A percentile compares a stretch with the other conserved stretches of the same genome.
Conservation (phyloP, 1,140 invertebrate genomes). For the Macrotrachela quadricornifera region DNA sequence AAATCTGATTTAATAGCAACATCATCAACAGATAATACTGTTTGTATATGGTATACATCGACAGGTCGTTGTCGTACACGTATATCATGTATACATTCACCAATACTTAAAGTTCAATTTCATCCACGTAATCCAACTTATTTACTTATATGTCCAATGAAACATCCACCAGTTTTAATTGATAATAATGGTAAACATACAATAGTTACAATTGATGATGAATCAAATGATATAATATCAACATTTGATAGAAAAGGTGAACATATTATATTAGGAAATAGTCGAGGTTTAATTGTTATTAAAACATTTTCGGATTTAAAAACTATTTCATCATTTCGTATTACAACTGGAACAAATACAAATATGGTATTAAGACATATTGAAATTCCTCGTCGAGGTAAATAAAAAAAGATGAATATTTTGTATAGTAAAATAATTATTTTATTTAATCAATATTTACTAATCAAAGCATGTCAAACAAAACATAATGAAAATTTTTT, state of each 20-base stretch:
- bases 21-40: constrained; percentile 88
- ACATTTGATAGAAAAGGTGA: constrained; percentile 82
- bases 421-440: too few species aligned
- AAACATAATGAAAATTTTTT: too few species aligned
- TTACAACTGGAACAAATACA: constrained; percentile 68
- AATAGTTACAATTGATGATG: constrained; percentile 1
- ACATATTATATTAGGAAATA: constrained; percentile 82
- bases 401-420: too few species aligned
- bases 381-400: constrained; percentile 79
- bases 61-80: constrained; percentile 57
- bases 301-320: background rate
- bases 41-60: constrained; percentile 88
- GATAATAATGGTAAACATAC: too few species aligned
- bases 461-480: too few species aligned
- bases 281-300: constrained; percentile 58
- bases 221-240: constrained; percentile 47
- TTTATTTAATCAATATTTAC: too few species aligned
- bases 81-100: constrained; percentile 67
- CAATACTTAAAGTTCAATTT: constrained; percentile 74
- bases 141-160: constrained; percentile 1
- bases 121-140: constrained; percentile 57
- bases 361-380: constrained; percentile 89
- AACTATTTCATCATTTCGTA: constrained; percentile 64
- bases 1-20: constrained; percentile 64
- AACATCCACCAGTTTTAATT: background rate